A percentile compares a stretch with the other conserved stretches of the same genome.
phyloP scores from a whole-genome alignment of 2,888 invertebrate genomes.

The Hypena proboscidalis region DNA sequence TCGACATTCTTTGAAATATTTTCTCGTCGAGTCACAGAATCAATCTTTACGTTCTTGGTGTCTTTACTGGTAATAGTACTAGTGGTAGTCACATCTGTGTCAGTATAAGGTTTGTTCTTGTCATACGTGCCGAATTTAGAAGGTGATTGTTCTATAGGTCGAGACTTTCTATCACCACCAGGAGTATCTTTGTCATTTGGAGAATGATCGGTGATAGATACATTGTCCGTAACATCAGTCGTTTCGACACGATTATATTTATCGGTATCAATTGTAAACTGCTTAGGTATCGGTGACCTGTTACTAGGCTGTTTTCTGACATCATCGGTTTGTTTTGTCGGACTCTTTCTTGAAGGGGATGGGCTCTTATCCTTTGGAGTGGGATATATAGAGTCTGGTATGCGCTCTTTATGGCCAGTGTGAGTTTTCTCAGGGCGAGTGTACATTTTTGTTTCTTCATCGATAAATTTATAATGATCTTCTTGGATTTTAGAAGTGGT shows the following conservation, averaged over 20 bases:
- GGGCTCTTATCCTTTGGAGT: constrained; percentile 32
- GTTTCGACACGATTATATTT: constrained; percentile 30
- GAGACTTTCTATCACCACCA: no score
- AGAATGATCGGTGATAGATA: constrained; percentile 14
- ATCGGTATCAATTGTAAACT: constrained; percentile 48
- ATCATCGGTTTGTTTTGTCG: constrained; percentile 43
- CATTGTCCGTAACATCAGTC: constrained; percentile 28
- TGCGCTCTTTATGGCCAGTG: constrained; percentile 20
- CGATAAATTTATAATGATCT: constrained; percentile 71
- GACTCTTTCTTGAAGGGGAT: constrained; percentile 46
- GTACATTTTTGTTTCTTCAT: constrained; percentile 75
- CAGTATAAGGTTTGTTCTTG: constrained; percentile 43
- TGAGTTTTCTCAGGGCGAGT: constrained; percentile 49
- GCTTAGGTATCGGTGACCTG: constrained; percentile 61
- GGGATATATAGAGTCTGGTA: constrained; percentile 10
- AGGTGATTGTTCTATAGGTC: constrained; percentile 48
- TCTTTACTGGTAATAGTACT: constrained; percentile 40
- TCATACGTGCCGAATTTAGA: constrained; percentile 52
- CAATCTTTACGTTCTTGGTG: constrained; percentile 38
- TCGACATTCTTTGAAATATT: constrained; percentile 35
- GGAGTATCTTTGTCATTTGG: constrained; percentile 17
- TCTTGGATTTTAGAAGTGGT: constrained; percentile 50
- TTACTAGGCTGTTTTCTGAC: constrained; percentile 20
- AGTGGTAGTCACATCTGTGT: constrained; percentile 16
- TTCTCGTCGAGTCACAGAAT: constrained; percentile 44